Percentiles rank a stretch among this genome's conserved stretches.
These are phyloP conservation scores for Bicyclus anynana DNA, from an alignment of 1,140 invertebrate species.

Conservation along the genomic window DNA sequence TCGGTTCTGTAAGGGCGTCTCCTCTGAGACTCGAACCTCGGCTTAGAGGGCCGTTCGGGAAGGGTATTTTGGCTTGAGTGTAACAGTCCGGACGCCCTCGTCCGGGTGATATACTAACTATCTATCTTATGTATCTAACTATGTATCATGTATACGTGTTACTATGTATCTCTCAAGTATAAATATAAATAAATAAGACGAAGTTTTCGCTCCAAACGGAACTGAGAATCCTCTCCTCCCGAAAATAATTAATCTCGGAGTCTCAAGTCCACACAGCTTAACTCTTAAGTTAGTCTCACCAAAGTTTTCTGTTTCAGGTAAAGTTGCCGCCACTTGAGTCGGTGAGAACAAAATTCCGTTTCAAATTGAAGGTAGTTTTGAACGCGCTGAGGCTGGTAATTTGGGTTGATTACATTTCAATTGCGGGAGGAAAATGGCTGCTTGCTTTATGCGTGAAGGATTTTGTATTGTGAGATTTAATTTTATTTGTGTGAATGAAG, in stretches of 20 bases:
- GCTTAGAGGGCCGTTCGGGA: no score
- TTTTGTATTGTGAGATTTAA: not conserved
- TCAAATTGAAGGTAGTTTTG: conserved; percentile 1
- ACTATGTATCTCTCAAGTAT: no score
- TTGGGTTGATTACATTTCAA: not conserved
- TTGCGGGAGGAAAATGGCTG: not conserved
- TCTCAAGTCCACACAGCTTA: not conserved
- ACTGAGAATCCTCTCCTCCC: not conserved
- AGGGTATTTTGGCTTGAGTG: no score
- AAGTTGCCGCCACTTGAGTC: conserved; percentile 1
- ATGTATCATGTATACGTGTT: no score
- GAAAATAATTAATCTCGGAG: not conserved
- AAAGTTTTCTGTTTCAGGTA: conserved; percentile 13
- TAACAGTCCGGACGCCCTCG: no score
- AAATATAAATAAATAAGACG: no score
- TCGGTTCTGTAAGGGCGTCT: no score
- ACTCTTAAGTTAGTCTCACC: not conserved
- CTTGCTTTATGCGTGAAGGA: not conserved
- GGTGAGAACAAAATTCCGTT: not conserved
- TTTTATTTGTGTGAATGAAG: no score
- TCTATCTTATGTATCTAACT: no score
- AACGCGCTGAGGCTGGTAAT: not conserved
- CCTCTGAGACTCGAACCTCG: no score
- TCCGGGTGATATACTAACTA: no score
- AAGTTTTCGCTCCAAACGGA: not conserved